A percentile compares a stretch with the other conserved stretches of the same genome.
These are phyloP conservation scores for Protaetia brevitarsis DNA, from an alignment of 1,140 invertebrate genomes.

Conservation along the genomic window DNA sequence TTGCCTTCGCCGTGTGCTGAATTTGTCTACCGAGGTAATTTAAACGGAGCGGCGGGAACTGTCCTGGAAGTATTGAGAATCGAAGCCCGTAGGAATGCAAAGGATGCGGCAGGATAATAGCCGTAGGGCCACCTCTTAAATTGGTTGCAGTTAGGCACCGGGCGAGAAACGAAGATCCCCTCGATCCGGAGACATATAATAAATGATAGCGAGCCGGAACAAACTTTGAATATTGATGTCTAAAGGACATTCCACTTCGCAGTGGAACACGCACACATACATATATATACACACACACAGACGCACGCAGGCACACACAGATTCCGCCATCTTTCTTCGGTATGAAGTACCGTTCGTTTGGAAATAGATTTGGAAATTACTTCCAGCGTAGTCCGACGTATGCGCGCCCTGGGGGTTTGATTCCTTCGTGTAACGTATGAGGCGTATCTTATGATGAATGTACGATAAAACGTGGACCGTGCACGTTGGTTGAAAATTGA, in stretches of 20 bases:
- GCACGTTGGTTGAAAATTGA: not conserved
- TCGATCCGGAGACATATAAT: conserved; percentile 34
- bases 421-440: not conserved
- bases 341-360: conserved; percentile 30
- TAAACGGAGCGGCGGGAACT: not conserved
- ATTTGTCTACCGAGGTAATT: not conserved
- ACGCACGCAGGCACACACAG: conserved; percentile 27
- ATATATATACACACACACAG: too few relatives aligned
- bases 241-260: conserved; percentile 20
- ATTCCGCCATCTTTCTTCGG: conserved; percentile 25
- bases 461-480: not conserved
- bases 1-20: not conserved
- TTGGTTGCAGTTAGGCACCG: conserved; percentile 36
- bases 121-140: conserved; percentile 25
- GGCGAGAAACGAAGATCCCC: conserved; percentile 16
- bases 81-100: conserved; percentile 19
- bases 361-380: conserved; percentile 37
- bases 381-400: conserved; percentile 18
- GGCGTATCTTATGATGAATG: conserved; percentile 3
- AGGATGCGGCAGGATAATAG: conserved; percentile 19
- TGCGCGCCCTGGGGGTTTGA: conserved; percentile 5
- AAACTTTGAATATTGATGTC: conserved; percentile 43
- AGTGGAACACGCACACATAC: not conserved
- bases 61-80: not conserved
- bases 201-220: conserved; percentile 37